Base-by-base conservation (phyloP, 2,797 vertebrate species). In the Danio jaintianensis region DNA sequence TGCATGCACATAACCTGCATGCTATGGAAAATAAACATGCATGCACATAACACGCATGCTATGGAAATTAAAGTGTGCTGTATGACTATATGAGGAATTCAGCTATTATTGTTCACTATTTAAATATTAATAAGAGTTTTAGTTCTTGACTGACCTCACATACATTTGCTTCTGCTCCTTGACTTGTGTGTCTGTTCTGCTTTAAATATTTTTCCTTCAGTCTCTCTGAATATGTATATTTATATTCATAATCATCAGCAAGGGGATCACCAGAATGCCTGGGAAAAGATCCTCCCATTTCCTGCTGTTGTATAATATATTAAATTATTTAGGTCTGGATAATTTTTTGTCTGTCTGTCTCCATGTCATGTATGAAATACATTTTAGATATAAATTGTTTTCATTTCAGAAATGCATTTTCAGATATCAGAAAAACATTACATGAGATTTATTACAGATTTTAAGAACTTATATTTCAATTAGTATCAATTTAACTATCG, bases 261-360 rank as follows among this genome's bases (percentile, higher is more conserved):
- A 29, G 64, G 20, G 45, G 68, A 29, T 36, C 20, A 67, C 29
- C 56, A 59, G 12, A 22, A 29, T 8, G 66, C 2, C 22, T 69
- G 66, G 66, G 66, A 69, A 69, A 52, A 12, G 7, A 68, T 2
- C 66, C 47, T 52, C 66, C 47, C 47, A 7, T n/a, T 69, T 52
- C 47, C 13, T 50, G 66, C n/a, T 50, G 15, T 68, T 48, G 4
- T 48, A 48, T 48, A 48, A 68, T 5, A 15, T 36, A 36, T 38
- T 48, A 67, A 48, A 4, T 2, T 63, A 61, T 43, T 16, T 36
- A 1, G 29, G 29, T 8, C 7, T 61, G 36, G 13, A n/a, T 9
- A 8, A 2, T 36, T 48, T n/a, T 9, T 15, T 38, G 40, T 61
- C 38, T 9, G 9, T 36, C 5, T 16, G 43, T 56, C 9, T 38